These are phyloP conservation scores for Dicycla oo DNA, from an alignment of 2,888 invertebrate species.

Conservation along the genomic window DNA sequence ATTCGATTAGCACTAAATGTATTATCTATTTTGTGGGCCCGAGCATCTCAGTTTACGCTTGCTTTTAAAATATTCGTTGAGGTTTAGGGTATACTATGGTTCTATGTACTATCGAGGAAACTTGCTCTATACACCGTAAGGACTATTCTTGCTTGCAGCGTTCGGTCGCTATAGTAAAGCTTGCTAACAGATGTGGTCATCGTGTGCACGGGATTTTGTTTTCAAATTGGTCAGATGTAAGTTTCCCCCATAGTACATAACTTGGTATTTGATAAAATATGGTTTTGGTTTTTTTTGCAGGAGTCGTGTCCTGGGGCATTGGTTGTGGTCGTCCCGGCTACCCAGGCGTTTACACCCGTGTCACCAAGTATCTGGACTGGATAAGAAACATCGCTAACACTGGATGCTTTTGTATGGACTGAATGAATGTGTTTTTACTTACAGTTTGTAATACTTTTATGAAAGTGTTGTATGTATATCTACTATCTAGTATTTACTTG, in stretches of 20 bases:
- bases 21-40: no score
- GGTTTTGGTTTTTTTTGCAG: constrained; percentile 80
- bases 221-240: no score
- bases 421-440: neutral
- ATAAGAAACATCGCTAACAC: constrained; percentile 93
- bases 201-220: no score
- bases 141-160: no score
- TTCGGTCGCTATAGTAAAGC: no score
- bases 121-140: no score
- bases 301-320: constrained; percentile 97
- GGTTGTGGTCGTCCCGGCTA: constrained; percentile 96
- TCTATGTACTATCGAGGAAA: no score
- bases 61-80: neutral
- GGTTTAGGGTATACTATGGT: neutral
- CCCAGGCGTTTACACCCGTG: constrained; percentile 96
- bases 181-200: no score
- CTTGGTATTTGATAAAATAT: neutral
- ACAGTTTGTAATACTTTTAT: neutral
- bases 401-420: constrained; percentile 90
- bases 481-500: neutral
- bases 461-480: neutral
- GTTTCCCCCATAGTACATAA: no score
- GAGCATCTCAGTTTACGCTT: neutral
- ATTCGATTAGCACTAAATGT: neutral
- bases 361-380: constrained; percentile 95